Evolutionary conservation across 2,113 vertebrate genomes (phyloP).

Genomic region (Urocolius indicus): DNA sequence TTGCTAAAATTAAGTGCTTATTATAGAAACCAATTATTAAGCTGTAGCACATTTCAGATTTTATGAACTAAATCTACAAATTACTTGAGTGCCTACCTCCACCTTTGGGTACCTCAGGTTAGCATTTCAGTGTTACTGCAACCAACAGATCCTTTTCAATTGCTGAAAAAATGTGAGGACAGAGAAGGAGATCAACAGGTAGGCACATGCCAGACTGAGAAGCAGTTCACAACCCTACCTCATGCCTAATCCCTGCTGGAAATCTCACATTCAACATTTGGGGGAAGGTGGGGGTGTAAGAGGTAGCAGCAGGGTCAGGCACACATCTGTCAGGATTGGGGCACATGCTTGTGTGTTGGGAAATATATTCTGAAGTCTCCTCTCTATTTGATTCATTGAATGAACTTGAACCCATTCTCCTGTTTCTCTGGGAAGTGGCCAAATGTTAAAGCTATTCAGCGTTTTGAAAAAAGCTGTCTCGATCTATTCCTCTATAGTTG

Average conservation of each 20-base stretch:
- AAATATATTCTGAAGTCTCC: not conserved
- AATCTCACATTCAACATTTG: constrained; percentile 4
- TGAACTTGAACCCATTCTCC: constrained; percentile 5
- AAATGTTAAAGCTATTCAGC: constrained; percentile 3
- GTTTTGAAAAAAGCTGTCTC: constrained; percentile 12
- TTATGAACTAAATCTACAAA: constrained; percentile 24
- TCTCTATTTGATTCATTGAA: not conserved
- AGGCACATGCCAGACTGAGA: not conserved
- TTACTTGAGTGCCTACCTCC: not conserved
- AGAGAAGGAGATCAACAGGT: not conserved
- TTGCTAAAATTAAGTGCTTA: constrained; percentile 39
- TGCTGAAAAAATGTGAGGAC: not conserved
- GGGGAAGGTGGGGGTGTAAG: not conserved
- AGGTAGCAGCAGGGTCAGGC: not conserved
- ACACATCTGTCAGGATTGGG: constrained; percentile 5
- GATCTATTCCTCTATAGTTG: not conserved
- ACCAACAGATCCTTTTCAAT: not conserved
- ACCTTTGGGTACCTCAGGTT: not conserved
- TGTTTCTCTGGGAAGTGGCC: constrained; percentile 1
- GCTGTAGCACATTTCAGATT: not conserved
- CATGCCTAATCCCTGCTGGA: not conserved
- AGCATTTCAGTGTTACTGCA: not conserved
- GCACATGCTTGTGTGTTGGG: not conserved
- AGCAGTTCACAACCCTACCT: not conserved
- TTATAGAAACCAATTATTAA: constrained; percentile 23